Base-by-base conservation (phyloP, 2,888 invertebrate species). In the Cremastinae sp. region DNA sequence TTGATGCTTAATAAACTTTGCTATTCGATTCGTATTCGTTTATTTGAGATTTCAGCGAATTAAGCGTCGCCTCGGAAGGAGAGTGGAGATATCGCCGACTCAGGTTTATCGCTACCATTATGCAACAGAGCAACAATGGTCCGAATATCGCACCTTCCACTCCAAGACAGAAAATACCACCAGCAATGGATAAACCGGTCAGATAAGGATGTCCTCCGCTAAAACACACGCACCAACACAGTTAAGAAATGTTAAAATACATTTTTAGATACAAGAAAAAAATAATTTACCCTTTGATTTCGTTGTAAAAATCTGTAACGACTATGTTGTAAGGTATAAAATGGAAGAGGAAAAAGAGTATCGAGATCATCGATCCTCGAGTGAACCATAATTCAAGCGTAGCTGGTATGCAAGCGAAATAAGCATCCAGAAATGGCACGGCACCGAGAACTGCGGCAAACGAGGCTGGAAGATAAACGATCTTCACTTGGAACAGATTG, bases 111-210 rank as follows among this genome's bases (percentile, higher is more conserved):
- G 96, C 95, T 0, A 98, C 98, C 90, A 98, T 95, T 66, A 99
- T 94, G 84, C 96, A 96, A 90, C 99, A 99, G 0, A 99, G 92
- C 59, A 99, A 92, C 34, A 99, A 92, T 0, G 99, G 99, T 0
- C 99, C 99, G 74, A 99, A 95, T 81, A 99, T 96, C 0, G 98
- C 98, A 0, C 99, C 99, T 90, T 98, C 97, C 70, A 97, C 94
- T 0, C 99, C 99, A 81, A 98, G 92, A 92, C 97, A 99, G 90
- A 98, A 98, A 87, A 99, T 96, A 54, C 99, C 99, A 9, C 99
- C 99, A 14, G 98, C 98, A 86, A 99, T 97, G 1, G 99, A 97
- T 66, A 99, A 91, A 38, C 98, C 99, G 7, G 98, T 98, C 78
- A 99, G 93, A 91, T 98, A 99, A 0, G 98, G 98, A 91, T 98